phyloP scores from a whole-genome alignment of 2,797 vertebrate species.

The Tapera naevia region DNA sequence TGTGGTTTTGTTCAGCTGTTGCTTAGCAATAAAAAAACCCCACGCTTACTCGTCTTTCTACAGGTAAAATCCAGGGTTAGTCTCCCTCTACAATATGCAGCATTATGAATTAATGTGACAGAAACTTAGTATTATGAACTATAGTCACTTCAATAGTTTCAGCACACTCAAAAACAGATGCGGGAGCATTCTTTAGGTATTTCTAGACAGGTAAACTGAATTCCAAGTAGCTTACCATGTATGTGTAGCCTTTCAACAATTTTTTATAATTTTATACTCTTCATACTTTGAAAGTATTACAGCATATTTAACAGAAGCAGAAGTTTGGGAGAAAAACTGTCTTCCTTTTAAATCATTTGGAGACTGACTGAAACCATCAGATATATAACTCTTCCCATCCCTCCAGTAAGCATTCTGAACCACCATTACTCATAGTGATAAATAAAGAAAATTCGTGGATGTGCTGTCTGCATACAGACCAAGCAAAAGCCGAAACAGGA shows the following conservation, averaged over 20 bases:
- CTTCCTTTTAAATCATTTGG: background rate
- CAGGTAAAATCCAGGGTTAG: background rate
- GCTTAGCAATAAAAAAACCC: background rate
- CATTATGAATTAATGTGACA: background rate
- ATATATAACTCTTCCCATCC: background rate
- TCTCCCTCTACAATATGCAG: fast-evolving
- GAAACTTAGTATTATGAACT: background rate
- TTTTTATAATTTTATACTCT: background rate
- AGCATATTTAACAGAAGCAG: background rate
- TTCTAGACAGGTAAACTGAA: background rate
- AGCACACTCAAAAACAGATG: background rate
- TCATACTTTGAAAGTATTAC: background rate
- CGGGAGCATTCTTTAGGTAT: background rate
- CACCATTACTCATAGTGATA: background rate
- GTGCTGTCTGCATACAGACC: background rate
- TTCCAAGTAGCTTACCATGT: background rate
- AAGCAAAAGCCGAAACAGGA: background rate
- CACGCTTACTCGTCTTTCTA: background rate
- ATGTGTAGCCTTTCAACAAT: background rate
- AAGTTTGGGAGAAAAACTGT: background rate
- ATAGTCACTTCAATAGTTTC: background rate
- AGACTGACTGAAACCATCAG: background rate
- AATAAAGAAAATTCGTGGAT: background rate
- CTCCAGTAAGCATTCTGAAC: background rate
- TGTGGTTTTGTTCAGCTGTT: background rate